Base-by-base conservation (phyloP, 2,797 vertebrate species). In the Pipistrellus kuhlii region DNA sequence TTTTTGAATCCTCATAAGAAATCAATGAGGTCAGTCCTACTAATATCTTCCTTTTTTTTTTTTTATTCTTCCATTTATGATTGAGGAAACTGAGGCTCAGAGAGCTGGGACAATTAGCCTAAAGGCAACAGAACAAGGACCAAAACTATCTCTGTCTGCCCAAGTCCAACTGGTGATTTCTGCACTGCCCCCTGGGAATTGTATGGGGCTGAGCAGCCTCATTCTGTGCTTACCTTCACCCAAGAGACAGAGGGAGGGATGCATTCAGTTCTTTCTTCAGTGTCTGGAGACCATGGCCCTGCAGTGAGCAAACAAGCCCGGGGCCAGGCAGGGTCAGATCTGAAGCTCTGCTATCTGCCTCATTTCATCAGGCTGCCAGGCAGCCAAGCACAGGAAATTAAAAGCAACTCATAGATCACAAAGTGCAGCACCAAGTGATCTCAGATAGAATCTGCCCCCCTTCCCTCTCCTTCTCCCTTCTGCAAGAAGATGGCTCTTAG, bases 361-460 rank as follows among this genome's bases (percentile, higher is more conserved):
- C 76, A 90, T 97, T 95, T 96, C 93, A 97, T 97, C 96, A 96
- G 94, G 32, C 95, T 85, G 87, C 94, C 11, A 21, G 94, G 88
- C 25, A 0, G 77, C 90, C 0, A 0, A 83, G 92, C 94, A 96
- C 97, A 97, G 97, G 97, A 97, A 97, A 97, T 97, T 97, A 97
- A 97, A 97, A 97, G 96, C 92, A 94, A 84, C 93, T 95, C 92
- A 0, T 57, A 95, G 95, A 97, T 97, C 95, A 95, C 18, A 89
- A 76, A 93, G 80, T 2, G 0, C 13, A 3, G 89, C 88, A 94
- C 72, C 55, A 68, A 96, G 48, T 88, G 71, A 94, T 94, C 95
- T 90, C 90, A 95, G 92, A 84, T 48, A 88, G 88, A 81, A 62
- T 53, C 82, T 41, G 15, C 25, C 30, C 64, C 57, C 18, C 2